These are phyloP conservation scores for Petroica traversi DNA, from an alignment of 2,113 vertebrate genomes.

Conservation along the genomic window DNA sequence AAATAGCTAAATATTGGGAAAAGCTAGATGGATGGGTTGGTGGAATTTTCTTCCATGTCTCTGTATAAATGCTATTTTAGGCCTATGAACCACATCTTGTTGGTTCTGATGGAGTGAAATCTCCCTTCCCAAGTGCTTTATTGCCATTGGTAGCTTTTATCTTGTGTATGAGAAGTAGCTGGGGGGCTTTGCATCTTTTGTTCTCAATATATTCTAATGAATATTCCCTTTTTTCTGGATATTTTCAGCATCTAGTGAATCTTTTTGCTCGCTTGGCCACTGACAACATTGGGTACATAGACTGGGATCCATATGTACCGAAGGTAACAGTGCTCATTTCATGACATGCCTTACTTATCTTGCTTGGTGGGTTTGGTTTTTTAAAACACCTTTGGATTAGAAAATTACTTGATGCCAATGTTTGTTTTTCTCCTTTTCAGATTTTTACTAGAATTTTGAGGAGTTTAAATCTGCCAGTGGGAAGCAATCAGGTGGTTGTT, in stretches of 20 bases:
- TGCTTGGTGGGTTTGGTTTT: neutral
- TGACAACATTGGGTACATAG: constrained; percentile 97
- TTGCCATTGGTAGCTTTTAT: neutral
- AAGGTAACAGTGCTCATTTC: constrained; percentile 78
- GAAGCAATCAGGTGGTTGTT: constrained; percentile 93
- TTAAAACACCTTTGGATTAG: neutral
- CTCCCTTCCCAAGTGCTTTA: neutral
- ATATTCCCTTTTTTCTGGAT: neutral
- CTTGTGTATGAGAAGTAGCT: neutral
- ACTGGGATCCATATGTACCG: constrained; percentile 96
- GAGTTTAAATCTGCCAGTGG: constrained; percentile 96
- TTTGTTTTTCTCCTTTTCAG: constrained; percentile 58
- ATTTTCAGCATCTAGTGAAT: constrained; percentile 89
- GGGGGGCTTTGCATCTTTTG: neutral
- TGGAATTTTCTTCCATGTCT: neutral
- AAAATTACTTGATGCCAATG: neutral
- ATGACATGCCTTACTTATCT: neutral
- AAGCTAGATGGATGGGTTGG: neutral
- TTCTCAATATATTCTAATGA: neutral
- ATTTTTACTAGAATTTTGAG: constrained; percentile 96
- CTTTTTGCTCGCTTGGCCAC: constrained; percentile 94
- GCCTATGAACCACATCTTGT: neutral
- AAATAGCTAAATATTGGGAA: neutral
- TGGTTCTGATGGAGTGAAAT: neutral
- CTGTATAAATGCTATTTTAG: neutral